phyloP scores from a whole-genome alignment of 2,797 vertebrate genomes.

The Betta splendens region DNA sequence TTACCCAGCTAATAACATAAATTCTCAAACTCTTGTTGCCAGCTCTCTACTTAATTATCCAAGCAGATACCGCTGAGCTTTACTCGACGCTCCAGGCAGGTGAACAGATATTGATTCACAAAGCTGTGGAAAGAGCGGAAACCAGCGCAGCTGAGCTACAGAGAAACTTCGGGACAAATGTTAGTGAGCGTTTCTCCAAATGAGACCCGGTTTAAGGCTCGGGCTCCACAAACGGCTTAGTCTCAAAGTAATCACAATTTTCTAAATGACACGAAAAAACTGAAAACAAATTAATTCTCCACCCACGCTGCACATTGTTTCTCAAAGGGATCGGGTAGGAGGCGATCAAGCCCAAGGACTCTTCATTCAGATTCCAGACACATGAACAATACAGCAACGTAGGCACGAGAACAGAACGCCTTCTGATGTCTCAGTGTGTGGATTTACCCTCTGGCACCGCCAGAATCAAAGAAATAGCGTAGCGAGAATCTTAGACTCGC shows the following conservation, averaged over 20 bases:
- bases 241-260: conserved; percentile 61
- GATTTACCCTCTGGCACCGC: conserved; percentile 15
- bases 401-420: conserved; percentile 30
- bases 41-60: conserved; percentile 39
- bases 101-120: conserved; percentile 37
- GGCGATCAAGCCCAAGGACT: conserved; percentile 56
- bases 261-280: conserved; percentile 65
- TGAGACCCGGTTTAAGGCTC: conserved; percentile 48
- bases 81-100: conserved; percentile 33
- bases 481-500: neutral
- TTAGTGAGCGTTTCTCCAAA: conserved; percentile 52
- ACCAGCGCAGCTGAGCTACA: conserved; percentile 22
- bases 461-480: conserved; percentile 1
- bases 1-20: conserved; percentile 32
- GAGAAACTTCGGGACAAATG: conserved; percentile 45
- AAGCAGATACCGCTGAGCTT: conserved; percentile 15
- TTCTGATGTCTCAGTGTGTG: conserved; percentile 35
- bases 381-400: conserved; percentile 48
- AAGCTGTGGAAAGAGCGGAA: conserved; percentile 27
- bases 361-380: conserved; percentile 62
- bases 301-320: conserved; percentile 42
- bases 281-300: conserved; percentile 66
- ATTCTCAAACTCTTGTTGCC: conserved; percentile 19
- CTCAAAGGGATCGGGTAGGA: conserved; percentile 58
- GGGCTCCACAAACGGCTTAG: conserved; percentile 38